These are phyloP conservation scores for Drosophila carrolli DNA, from an alignment of 1,140 invertebrate genomes.

Conservation along the genomic window DNA sequence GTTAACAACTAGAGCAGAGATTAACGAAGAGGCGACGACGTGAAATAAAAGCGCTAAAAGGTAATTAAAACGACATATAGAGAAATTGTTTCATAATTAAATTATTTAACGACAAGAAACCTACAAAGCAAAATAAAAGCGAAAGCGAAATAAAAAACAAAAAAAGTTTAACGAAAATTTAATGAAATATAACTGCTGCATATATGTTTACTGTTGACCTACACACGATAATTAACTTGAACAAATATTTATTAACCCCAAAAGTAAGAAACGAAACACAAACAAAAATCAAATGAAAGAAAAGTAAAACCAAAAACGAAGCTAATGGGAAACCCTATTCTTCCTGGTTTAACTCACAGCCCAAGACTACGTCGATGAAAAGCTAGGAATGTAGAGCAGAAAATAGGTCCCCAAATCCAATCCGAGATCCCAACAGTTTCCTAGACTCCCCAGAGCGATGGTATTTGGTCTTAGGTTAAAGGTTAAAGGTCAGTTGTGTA, in stretches of 20 bases:
- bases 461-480: constrained; percentile 33
- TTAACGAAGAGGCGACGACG: constrained; percentile 7
- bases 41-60: constrained; percentile 57
- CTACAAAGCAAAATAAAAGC: constrained; percentile 39
- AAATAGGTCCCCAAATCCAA: constrained; percentile 2
- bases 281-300: constrained; percentile 19
- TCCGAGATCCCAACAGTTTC: constrained; percentile 8
- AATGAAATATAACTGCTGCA: constrained; percentile 74
- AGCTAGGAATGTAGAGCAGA: constrained; percentile 14
- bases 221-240: constrained; percentile 55
- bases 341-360: constrained; percentile 25
- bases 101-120: constrained; percentile 64
- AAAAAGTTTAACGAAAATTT: constrained; percentile 59
- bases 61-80: constrained; percentile 54
- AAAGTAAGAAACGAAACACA: constrained; percentile 5
- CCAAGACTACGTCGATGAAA: constrained; percentile 28
- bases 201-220: constrained; percentile 76
- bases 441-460: constrained; percentile 6
- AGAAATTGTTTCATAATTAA: constrained; percentile 75
- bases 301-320: constrained; percentile 23
- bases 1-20: constrained; percentile 52
- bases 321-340: constrained; percentile 14
- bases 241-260: constrained; percentile 65
- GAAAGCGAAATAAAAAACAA: constrained; percentile 26
- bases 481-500: constrained; percentile 44